A percentile compares a stretch with the other conserved stretches of the same genome.
These are phyloP conservation scores for Polyergus mexicanus DNA, from an alignment of 1,140 invertebrate genomes.

Conservation along the genomic window DNA sequence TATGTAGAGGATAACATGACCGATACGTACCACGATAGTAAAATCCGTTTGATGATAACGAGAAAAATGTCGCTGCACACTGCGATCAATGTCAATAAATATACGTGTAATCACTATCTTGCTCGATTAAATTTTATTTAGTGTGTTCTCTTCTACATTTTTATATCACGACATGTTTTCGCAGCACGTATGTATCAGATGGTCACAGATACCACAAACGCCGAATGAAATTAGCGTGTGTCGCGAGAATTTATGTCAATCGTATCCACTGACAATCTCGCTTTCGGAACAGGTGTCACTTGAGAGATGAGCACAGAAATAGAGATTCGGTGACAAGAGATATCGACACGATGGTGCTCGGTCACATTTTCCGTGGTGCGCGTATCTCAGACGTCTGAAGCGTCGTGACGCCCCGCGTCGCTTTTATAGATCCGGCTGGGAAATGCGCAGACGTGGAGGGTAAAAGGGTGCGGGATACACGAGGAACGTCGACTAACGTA, in stretches of 20 bases:
- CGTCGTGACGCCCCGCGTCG: slow-evolving; percentile 79
- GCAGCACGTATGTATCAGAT: slow-evolving; percentile 9
- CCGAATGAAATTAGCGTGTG: background rate
- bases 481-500: slow-evolving; percentile 9
- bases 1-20: background rate
- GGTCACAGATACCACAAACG: slow-evolving; percentile 17
- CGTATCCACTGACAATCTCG: slow-evolving; percentile 20
- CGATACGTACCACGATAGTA: slow-evolving; percentile 42
- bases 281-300: slow-evolving; percentile 41
- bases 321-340: slow-evolving; percentile 9
- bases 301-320: slow-evolving; percentile 41
- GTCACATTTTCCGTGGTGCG: slow-evolving; percentile 82
- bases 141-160: slow-evolving; percentile 28
- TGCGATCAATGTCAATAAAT: slow-evolving; percentile 15
- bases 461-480: slow-evolving; percentile 67
- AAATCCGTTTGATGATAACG: slow-evolving; percentile 9
- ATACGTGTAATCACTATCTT: slow-evolving; percentile 15
- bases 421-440: slow-evolving; percentile 80
- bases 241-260: background rate
- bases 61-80: slow-evolving; percentile 34
- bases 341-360: slow-evolving; percentile 57
- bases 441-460: slow-evolving; percentile 80
- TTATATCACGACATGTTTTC: slow-evolving; percentile 16
- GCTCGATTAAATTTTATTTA: background rate
- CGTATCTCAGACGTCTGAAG: slow-evolving; percentile 83